Conservation (phyloP, 2,113 vertebrate species). For the Caranx ignobilis region DNA sequence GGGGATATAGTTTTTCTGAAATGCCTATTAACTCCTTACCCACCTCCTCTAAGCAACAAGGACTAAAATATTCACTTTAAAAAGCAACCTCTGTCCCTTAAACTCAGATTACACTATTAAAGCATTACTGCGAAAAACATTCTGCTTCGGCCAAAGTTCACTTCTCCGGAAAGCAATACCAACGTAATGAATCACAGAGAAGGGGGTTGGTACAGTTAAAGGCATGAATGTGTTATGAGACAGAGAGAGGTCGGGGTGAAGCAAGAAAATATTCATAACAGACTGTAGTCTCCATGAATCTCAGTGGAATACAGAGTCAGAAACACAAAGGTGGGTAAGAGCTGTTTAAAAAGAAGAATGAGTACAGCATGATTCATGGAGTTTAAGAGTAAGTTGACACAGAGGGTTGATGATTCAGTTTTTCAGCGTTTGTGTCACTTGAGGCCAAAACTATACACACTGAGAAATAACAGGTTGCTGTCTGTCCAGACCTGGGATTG, state of each 20-base stretch:
- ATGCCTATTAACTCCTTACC: constrained; percentile 6
- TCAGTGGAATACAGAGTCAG: not conserved
- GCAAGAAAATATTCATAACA: not conserved
- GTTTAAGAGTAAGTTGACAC: constrained; percentile 19
- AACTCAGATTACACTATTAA: constrained; percentile 72
- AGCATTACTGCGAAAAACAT: constrained; percentile 64
- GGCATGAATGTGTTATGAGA: constrained; percentile 27
- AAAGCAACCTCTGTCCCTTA: constrained; percentile 51
- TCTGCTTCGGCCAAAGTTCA: constrained; percentile 76
- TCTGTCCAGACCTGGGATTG: not conserved
- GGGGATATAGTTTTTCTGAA: not conserved
- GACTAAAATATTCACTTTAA: constrained; percentile 45
- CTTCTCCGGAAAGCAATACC: constrained; percentile 58
- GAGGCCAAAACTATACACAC: constrained; percentile 24
- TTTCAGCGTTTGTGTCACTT: constrained; percentile 33
- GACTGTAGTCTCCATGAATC: constrained; percentile 12
- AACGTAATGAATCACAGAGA: constrained; percentile 65
- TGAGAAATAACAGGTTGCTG: constrained; percentile 40
- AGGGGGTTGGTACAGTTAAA: constrained; percentile 4
- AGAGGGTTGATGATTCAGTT: constrained; percentile 28
- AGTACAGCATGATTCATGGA: constrained; percentile 31
- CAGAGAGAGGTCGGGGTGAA: not conserved
- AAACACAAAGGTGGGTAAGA: constrained; percentile 27
- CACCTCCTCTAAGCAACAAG: not conserved
- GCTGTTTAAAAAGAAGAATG: not conserved